These are phyloP conservation scores for Caenorhabditis sulstoni DNA, from an alignment of 2,888 invertebrate species.

Conservation along the genomic window DNA sequence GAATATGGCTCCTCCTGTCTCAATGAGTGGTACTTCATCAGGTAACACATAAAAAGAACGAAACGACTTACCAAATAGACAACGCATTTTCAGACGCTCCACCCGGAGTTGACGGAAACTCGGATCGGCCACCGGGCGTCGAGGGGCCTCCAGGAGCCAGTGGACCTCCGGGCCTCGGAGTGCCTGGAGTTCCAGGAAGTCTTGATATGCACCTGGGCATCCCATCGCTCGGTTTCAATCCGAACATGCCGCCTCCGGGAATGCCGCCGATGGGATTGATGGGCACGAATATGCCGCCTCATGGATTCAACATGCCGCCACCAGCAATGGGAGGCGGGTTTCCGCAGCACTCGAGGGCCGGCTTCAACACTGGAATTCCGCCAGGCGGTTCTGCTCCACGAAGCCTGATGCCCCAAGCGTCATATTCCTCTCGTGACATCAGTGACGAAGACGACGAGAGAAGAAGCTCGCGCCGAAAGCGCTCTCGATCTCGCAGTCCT, in stretches of 20 bases:
- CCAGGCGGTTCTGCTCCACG: neutral
- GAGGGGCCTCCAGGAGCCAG: constrained; percentile 25
- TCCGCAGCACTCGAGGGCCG: constrained; percentile 44
- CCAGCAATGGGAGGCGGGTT: constrained; percentile 18
- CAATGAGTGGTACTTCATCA: constrained; percentile 1
- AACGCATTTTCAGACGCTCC: constrained; percentile 57
- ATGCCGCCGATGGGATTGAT: constrained; percentile 51
- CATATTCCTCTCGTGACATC: neutral
- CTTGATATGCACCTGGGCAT: constrained; percentile 40
- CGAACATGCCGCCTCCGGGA: constrained; percentile 64
- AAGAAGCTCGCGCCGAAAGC: constrained; percentile 31
- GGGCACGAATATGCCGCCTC: constrained; percentile 45
- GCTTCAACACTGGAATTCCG: constrained; percentile 28
- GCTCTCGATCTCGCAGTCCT: constrained; percentile 51
- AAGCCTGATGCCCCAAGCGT: neutral
- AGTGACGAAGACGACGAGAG: constrained; percentile 49
- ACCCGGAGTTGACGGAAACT: constrained; percentile 61
- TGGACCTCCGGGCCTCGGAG: neutral
- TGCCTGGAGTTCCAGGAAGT: constrained; percentile 30
- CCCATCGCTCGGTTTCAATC: constrained; percentile 65
- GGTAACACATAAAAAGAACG: constrained; percentile 4
- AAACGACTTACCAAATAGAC: neutral
- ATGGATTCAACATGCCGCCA: constrained; percentile 51
- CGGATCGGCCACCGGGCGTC: constrained; percentile 55
- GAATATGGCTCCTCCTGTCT: constrained; percentile 11